These are phyloP conservation scores for Crax fasciolata DNA, from an alignment of 2,797 vertebrate species.

Conservation along the genomic window DNA sequence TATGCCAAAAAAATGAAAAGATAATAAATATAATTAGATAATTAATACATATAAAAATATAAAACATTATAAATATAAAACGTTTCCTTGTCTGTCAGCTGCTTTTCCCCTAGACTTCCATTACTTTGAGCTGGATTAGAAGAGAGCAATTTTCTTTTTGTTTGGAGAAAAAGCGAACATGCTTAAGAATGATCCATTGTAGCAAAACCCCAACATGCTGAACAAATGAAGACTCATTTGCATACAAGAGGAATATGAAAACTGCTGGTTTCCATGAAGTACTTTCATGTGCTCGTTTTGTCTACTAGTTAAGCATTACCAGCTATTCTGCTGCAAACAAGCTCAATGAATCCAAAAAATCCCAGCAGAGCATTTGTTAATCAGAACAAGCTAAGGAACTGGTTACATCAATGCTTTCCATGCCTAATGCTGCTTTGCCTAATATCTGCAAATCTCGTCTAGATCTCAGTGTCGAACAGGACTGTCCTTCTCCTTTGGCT, in stretches of 20 bases:
- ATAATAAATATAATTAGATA: not conserved
- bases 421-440: not conserved
- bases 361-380: not conserved
- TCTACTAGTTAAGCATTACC: not conserved
- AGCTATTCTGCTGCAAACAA: not conserved
- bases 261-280: not conserved
- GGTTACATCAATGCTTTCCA: not conserved
- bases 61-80: not conserved
- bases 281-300: rapidly evolving
- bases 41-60: not conserved
- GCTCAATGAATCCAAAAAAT: not conserved
- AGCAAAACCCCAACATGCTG: not conserved
- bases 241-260: not conserved
- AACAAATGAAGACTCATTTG: not conserved
- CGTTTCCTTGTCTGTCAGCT: not conserved
- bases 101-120: not conserved
- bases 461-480: not conserved
- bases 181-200: not conserved
- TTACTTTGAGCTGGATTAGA: not conserved
- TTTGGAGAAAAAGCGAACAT: not conserved
- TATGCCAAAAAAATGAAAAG: not conserved
- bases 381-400: not conserved
- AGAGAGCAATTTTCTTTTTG: not conserved
- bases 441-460: not conserved
- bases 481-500: not conserved